These are phyloP conservation scores for Thunnus albacares DNA, from an alignment of 2,797 vertebrate genomes.

Conservation along the genomic window DNA sequence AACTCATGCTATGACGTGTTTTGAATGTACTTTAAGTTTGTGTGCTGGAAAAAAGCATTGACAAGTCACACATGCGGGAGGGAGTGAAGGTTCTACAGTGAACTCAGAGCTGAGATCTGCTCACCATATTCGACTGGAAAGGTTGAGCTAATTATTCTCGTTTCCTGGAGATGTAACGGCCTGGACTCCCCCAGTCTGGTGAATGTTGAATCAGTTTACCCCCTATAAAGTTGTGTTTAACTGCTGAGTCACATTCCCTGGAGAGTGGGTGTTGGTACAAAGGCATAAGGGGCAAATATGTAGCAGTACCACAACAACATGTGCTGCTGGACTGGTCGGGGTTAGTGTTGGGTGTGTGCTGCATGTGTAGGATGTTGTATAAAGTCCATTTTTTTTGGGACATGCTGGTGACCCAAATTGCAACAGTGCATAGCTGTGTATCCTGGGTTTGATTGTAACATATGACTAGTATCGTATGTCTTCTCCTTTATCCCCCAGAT, in stretches of 20 bases:
- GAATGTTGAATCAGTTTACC: conserved; percentile 46
- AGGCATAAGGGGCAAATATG: conserved; percentile 1
- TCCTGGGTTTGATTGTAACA: conserved; percentile 16
- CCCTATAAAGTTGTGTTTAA: conserved; percentile 16
- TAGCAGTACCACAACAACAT: conserved; percentile 6
- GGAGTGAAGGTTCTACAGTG: conserved; percentile 49
- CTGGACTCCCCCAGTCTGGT: conserved; percentile 17
- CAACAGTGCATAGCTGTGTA: neutral
- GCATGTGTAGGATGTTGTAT: conserved; percentile 15
- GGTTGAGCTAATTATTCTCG: conserved; percentile 54
- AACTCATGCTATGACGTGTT: neutral
- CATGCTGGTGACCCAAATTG: neutral
- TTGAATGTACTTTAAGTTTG: neutral
- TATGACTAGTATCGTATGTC: neutral
- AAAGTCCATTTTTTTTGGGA: neutral
- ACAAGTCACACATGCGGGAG: neutral
- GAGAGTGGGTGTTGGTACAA: neutral
- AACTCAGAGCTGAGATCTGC: conserved; percentile 73
- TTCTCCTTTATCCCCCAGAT: too few relatives aligned
- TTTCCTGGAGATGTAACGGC: conserved; percentile 63
- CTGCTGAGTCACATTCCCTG: conserved; percentile 60
- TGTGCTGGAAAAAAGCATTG: neutral
- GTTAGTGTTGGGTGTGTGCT: neutral
- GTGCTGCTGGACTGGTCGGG: conserved; percentile 13
- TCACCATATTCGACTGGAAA: conserved; percentile 64